Evolutionary conservation across 2,888 invertebrate genomes (phyloP), one percentile per base, ranked within the genome.

Genomic region (Rotaria macrura): DNA sequence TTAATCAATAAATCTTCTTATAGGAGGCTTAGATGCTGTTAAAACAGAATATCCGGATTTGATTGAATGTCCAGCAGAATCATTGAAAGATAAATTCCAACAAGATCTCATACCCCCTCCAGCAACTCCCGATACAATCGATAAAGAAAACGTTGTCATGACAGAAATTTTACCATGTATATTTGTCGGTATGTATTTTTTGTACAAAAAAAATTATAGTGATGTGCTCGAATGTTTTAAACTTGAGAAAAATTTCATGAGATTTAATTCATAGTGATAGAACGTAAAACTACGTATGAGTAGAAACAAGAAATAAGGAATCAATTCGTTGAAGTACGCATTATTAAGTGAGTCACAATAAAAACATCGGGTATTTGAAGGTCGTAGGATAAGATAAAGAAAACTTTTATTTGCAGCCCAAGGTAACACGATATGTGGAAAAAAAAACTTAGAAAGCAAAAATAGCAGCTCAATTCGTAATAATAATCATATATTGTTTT

Each of bases 121-220:
- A n/a, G 25, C 40, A 43, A 43, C 12, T 43, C 79, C 79, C 25
- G 40, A 40, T 12, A 5, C 43, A n/a, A 79, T 79, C 25, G 40
- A 40, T n/a, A 40, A 40, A n/a, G 43, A 79, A 43, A 43, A 79
- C 43, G 25, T 43, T 43, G 43, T 43, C 34, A 79, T 79, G 79
- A n/a, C 79, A 43, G 79, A 79, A 79, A 79, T 79, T 79, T 10
- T 79, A 25, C 79, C 79, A 79, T 43, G 43, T n/a, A 43, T 79
- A 43, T 79, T 43, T 43, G 79, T 79, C n/a, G 79, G 79, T 79
- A 79, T 79, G 79, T 79, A 79, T 43, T 9, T 3, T 7, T 29
- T 57, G 10, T 55, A n/a, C 5, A 55, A n/a, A 2, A 14, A 47
- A 47, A 47, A 47, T 7, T 4, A 10, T 1, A 47, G 2, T 7